Evolutionary conservation across 2,113 vertebrate genomes (phyloP), one percentile per base, ranked within the genome.

Genomic region (Megatriorchis doriae): DNA sequence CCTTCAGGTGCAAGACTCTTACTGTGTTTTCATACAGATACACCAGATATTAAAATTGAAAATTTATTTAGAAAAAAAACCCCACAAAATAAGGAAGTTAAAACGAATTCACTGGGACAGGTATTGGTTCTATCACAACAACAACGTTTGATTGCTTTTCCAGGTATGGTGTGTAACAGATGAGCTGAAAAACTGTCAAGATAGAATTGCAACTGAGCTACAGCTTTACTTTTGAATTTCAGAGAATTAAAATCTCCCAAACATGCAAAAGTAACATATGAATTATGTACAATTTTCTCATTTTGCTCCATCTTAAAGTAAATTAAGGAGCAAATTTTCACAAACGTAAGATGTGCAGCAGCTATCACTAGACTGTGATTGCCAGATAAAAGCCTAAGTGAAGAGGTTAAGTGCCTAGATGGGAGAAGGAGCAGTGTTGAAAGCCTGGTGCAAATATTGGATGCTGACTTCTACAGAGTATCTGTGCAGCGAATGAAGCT

Each of bases 1-100:
- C n/a, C 15, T 56, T 38, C 56, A 72, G 58, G 32, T 56, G 20
- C 12, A 55, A 61, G 27, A n/a, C 40, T n/a, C 16, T 50, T 43
- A 16, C 16, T 16, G 14, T 45, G 20, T 29, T 86, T 52, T 34
- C 15, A 36, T 47, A 72, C 21, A 67, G 59, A 45, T 45, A 56
- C 0, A 1, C 6, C 36, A 58, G 22, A 50, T n/a, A 36, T 6
- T 22, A 50, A 58, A 61, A 31, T 0, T 9, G 6, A 31, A 4
- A 40, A 27, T 62, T 38, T 56, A 6, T 61, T 75, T 59, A 32
- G 43, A 31, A 20, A 17, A 66, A 19, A 1, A 10, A 0, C 1
- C 4, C 4, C 25, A 55, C 26, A 72, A 65, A 65, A 31, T 4
- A 32, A 43, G 62, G 18, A 21, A 55, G 66, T 18, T 8, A 50